Evolutionary conservation across 1,140 invertebrate species (phyloP), one percentile per base, ranked within the genome.

Genomic region (Lordiphosa collinella): DNA sequence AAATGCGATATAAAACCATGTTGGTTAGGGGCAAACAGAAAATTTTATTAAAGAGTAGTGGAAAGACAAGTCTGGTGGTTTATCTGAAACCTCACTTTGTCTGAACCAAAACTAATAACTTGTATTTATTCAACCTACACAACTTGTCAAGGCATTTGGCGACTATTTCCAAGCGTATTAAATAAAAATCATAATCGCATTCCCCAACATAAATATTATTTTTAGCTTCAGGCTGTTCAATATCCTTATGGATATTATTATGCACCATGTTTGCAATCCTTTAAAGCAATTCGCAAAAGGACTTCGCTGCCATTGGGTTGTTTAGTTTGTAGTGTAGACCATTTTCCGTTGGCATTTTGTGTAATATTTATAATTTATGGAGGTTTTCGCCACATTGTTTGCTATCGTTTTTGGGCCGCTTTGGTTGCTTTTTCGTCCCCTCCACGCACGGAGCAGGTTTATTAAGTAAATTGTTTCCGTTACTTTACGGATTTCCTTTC

Each of bases 391-490:
- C 9, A 35, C 11, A 2, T 51, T 43, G n/a, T 16, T 22, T n/a
- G 12, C 41, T 29, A 25, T 14, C 10, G 13, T 38, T 9, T 38
- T 22, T 29, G 38, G 31, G 40, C 12, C 16, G 7, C 34, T 37
- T 11, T 41, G 16, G 37, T 43, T 50, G 47, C 14, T 48, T 34
- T 54, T 40, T 32, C 32, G 31, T 50, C 18, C 13, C 16, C 37
- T 67, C 36, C 46, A 51, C 50, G 58, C 55, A 46, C 43, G 9
- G 10, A 38, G 63, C 35, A 49, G 64, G 58, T 71, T 71, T 71
- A 71, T 71, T 71, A 71, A 71, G 53, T 68, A 71, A 71, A 71
- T 68, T 71, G 68, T 68, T 68, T 71, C 68, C 68, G 54, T 67
- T 71, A 63, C 64, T 71, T 68, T 57, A 46, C 59, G 63, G 58